A percentile compares a stretch with the other conserved stretches of the same genome.
phyloP scores from a whole-genome alignment of 2,888 invertebrate genomes.

The Xanthia icteritia region DNA sequence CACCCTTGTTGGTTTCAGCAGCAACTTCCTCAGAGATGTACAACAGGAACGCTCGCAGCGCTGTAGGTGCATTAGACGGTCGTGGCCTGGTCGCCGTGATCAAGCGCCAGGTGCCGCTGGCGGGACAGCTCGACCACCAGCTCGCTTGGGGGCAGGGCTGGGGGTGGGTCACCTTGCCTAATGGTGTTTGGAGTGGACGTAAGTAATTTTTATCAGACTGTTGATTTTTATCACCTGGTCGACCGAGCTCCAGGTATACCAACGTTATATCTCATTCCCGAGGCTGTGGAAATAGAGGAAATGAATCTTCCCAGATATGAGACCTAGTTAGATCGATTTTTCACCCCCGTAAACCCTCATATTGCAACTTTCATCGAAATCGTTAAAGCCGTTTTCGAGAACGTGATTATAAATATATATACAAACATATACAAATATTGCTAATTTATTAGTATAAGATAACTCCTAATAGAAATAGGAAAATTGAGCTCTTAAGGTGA shows the following conservation, averaged over 20 bases:
- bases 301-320: too few species aligned
- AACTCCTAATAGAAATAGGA: not conserved
- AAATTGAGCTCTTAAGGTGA: not conserved
- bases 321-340: too few species aligned
- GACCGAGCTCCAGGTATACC: too few species aligned
- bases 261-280: too few species aligned
- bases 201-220: slow-evolving; percentile 69
- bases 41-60: slow-evolving; percentile 78
- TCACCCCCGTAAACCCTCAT: too few species aligned
- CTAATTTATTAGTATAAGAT: not conserved
- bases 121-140: slow-evolving; percentile 90
- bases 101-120: slow-evolving; percentile 88
- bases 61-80: slow-evolving; percentile 84
- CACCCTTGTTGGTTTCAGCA: slow-evolving; percentile 71
- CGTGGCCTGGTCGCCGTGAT: slow-evolving; percentile 88
- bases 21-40: slow-evolving; percentile 86
- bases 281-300: too few species aligned
- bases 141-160: slow-evolving; percentile 94
- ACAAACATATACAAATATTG: too few species aligned
- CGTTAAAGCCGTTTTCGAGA: too few species aligned
- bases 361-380: too few species aligned
- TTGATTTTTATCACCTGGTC: too few species aligned
- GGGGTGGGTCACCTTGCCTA: slow-evolving; percentile 93
- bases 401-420: too few species aligned
- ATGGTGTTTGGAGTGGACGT: slow-evolving; percentile 92